A percentile compares a stretch with the other conserved stretches of the same genome.
These are phyloP conservation scores for Lineus longissimus DNA, from an alignment of 1,140 invertebrate genomes.

Conservation along the genomic window DNA sequence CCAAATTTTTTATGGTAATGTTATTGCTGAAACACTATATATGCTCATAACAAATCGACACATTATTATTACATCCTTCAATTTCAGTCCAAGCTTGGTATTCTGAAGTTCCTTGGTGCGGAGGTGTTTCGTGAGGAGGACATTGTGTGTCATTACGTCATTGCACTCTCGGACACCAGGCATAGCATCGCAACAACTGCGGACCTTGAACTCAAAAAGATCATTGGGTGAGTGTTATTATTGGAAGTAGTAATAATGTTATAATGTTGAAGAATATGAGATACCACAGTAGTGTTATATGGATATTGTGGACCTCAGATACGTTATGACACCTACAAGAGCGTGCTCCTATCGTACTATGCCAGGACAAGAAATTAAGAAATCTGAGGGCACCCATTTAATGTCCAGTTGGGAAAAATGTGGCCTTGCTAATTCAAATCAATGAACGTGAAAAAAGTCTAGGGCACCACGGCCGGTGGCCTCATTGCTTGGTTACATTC, in stretches of 20 bases:
- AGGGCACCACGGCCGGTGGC: too few relatives aligned
- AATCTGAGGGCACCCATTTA: too few relatives aligned
- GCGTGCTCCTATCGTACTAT: too few relatives aligned
- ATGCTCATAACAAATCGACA: neutral
- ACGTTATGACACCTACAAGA: too few relatives aligned
- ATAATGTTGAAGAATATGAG: neutral
- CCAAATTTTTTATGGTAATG: neutral
- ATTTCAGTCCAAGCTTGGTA: constrained; percentile 68
- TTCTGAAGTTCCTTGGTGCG: constrained; percentile 75
- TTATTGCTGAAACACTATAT: neutral
- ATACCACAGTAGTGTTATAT: too few relatives aligned
- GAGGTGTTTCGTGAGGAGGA: constrained; percentile 73
- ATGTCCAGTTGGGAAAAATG: too few relatives aligned
- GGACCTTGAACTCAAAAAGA: constrained; percentile 70
- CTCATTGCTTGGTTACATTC: too few relatives aligned
- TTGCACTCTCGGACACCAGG: constrained; percentile 81
- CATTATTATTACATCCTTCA: neutral
- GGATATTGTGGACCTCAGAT: too few relatives aligned
- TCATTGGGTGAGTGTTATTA: constrained; percentile 61
- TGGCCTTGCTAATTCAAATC: too few relatives aligned
- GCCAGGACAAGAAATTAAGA: too few relatives aligned
- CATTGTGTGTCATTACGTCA: constrained; percentile 72
- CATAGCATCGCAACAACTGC: constrained; percentile 70
- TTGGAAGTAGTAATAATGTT: constrained; percentile 23
- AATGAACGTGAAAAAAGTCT: too few relatives aligned